These are phyloP conservation scores for Epiblema foenella DNA, from an alignment of 2,888 invertebrate genomes.

Conservation along the genomic window DNA sequence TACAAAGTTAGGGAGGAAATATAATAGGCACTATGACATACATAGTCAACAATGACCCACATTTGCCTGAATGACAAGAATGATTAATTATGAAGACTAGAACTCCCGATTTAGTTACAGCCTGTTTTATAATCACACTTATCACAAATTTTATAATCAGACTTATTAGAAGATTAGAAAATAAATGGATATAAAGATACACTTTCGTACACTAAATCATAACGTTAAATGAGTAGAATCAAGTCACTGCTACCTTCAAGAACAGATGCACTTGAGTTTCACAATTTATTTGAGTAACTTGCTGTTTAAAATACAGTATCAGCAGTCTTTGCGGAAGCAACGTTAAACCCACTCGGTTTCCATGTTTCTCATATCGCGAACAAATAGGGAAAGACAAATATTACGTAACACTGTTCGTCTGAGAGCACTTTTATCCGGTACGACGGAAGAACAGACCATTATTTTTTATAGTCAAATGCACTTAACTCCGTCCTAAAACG, in stretches of 20 bases:
- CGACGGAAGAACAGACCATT: constrained; percentile 57
- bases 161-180: not conserved
- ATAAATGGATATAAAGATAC: not conserved
- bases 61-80: too few relatives aligned
- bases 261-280: constrained; percentile 7
- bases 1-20: too few relatives aligned
- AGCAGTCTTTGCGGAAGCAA: constrained; percentile 22
- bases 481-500: constrained; percentile 49
- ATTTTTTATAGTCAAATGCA: constrained; percentile 64
- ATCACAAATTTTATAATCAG: too few relatives aligned
- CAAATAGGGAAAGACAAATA: constrained; percentile 41
- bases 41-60: too few relatives aligned
- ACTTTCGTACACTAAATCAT: not conserved
- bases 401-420: constrained; percentile 55
- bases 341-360: constrained; percentile 29
- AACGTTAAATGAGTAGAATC: not conserved
- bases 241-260: constrained; percentile 16
- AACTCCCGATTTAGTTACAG: not conserved
- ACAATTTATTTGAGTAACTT: constrained; percentile 16
- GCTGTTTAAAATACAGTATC: constrained; percentile 9
- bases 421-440: constrained; percentile 53
- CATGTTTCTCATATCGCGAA: constrained; percentile 40
- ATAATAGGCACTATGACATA: too few relatives aligned
- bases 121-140: not conserved
- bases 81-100: too few relatives aligned